These are phyloP conservation scores for Patella vulgata DNA, from an alignment of 1,140 invertebrate species.

Conservation along the genomic window DNA sequence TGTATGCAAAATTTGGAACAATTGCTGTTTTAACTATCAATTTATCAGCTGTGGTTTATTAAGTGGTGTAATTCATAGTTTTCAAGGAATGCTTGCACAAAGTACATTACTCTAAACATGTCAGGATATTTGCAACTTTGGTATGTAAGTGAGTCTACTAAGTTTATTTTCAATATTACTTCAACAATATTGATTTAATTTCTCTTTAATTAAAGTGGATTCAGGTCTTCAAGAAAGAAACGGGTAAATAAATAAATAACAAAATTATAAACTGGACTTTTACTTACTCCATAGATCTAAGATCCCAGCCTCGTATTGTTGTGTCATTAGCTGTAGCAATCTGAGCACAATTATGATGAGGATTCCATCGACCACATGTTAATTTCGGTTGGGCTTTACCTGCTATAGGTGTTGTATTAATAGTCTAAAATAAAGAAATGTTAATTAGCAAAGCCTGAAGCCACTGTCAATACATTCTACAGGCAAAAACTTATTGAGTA, in stretches of 20 bases:
- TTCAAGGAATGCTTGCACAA: too few relatives aligned
- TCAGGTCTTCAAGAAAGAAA: too few relatives aligned
- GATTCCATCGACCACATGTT: conserved; percentile 91
- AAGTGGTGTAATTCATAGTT: too few relatives aligned
- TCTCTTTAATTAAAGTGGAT: too few relatives aligned
- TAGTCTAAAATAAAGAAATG: conserved; percentile 43
- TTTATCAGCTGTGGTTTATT: too few relatives aligned
- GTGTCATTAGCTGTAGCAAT: conserved; percentile 86
- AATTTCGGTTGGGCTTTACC: conserved; percentile 79
- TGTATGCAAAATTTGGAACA: too few relatives aligned
- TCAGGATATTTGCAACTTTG: too few relatives aligned
- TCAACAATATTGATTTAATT: too few relatives aligned
- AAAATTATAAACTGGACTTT: neutral
- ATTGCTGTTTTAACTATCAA: too few relatives aligned
- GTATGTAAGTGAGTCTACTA: too few relatives aligned
- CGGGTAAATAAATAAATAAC: neutral
- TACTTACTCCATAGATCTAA: conserved; percentile 71
- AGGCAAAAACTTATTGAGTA: neutral
- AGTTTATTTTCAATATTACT: too few relatives aligned
- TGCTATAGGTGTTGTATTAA: conserved; percentile 64
- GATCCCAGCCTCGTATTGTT: conserved; percentile 87
- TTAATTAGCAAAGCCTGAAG: neutral
- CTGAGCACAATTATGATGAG: conserved; percentile 87
- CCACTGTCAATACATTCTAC: conserved; percentile 1
- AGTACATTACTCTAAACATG: too few relatives aligned